These are phyloP conservation scores for Cyprinus carpio DNA, from an alignment of 2,113 vertebrate genomes.

Conservation along the genomic window DNA sequence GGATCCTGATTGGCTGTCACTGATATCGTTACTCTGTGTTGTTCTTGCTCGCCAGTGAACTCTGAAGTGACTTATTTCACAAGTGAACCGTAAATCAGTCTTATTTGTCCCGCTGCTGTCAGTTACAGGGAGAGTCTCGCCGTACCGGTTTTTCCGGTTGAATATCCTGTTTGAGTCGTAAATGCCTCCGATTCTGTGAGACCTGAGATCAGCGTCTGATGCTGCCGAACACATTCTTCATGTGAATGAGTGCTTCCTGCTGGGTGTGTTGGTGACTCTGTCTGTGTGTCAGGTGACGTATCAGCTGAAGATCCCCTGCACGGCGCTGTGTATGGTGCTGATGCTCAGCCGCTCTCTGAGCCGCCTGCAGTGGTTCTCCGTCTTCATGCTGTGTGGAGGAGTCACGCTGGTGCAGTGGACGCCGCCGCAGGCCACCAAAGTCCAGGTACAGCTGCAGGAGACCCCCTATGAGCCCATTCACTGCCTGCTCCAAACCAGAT, in stretches of 20 bases:
- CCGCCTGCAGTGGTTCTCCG: conserved; percentile 92
- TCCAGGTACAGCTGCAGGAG: conserved; percentile 72
- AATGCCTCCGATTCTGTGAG: background rate
- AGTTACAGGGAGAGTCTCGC: background rate
- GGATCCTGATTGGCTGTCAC: background rate
- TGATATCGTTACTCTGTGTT: background rate
- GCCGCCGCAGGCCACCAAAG: conserved; percentile 85
- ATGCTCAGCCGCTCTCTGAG: conserved; percentile 91
- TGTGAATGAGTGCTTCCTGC: no score
- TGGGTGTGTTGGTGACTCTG: no score
- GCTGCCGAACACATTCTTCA: no score
- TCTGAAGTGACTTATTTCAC: no score
- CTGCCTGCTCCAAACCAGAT: no score
- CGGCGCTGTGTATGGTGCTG: conserved; percentile 91
- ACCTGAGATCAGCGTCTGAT: background rate
- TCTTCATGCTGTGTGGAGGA: conserved; percentile 90
- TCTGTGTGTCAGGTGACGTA: conserved; percentile 85
- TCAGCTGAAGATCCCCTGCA: conserved; percentile 97
- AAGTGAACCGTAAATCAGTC: background rate
- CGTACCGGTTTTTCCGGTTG: background rate
- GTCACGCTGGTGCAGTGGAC: conserved; percentile 93
- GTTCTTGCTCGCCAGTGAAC: background rate
- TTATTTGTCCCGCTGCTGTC: background rate
- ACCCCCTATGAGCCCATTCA: no score
- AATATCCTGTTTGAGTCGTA: background rate